phyloP scores from a whole-genome alignment of 2,888 invertebrate genomes.

The Pantelozetes paolii region DNA sequence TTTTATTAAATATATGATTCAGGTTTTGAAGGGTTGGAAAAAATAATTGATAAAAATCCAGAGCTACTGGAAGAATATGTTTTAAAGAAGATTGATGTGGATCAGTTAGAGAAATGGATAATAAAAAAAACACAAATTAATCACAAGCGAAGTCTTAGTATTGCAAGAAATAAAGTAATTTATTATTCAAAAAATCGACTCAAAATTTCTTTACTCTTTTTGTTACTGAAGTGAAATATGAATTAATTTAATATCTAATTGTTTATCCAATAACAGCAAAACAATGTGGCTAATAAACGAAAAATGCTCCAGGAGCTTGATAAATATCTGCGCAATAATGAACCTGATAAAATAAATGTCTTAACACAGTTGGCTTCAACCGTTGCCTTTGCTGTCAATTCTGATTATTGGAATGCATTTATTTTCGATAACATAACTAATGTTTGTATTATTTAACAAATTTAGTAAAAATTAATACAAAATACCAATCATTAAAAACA shows the following conservation, averaged over 20 bases:
- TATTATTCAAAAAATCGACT: not conserved
- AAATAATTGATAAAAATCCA: conserved; percentile 59
- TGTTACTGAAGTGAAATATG: too few relatives aligned
- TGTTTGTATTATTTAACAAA: too few relatives aligned
- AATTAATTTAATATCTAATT: too few relatives aligned
- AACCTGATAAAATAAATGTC: conserved; percentile 62
- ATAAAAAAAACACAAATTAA: conserved; percentile 57
- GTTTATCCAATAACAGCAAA: too few relatives aligned
- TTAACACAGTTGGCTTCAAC: conserved; percentile 65
- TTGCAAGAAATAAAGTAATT: conserved; percentile 6
- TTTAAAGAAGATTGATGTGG: conserved; percentile 61
- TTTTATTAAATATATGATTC: too few relatives aligned
- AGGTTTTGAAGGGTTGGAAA: conserved; percentile 41
- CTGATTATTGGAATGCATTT: conserved; percentile 64
- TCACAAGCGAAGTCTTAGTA: not conserved
- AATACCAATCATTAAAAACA: too few relatives aligned
- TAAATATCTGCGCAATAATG: conserved; percentile 57
- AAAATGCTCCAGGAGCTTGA: conserved; percentile 63
- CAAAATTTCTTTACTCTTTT: too few relatives aligned
- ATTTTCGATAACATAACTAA: conserved; percentile 55
- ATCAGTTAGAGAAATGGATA: conserved; percentile 65
- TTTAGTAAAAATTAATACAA: too few relatives aligned
- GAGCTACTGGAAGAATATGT: conserved; percentile 65
- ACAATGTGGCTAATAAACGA: conserved; percentile 50
- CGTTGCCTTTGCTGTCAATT: conserved; percentile 64